Evolutionary conservation across 2,797 vertebrate genomes (phyloP), one percentile per base, ranked within the genome.

Genomic region (Aphelocoma californica): DNA sequence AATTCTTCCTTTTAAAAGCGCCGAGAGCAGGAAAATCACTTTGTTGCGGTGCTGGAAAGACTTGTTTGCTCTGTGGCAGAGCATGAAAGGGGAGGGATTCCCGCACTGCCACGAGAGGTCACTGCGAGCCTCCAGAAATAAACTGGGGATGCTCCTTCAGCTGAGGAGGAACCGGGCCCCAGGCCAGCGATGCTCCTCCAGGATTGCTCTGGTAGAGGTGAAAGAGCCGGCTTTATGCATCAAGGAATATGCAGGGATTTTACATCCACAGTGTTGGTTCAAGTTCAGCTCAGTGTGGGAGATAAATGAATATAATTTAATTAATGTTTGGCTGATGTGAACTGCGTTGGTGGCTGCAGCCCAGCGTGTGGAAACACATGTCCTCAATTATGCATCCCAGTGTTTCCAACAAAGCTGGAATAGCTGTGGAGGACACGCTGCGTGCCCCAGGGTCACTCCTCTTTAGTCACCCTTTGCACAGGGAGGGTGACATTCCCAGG

Each of bases 21-120:
- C 21, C 12, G 31, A 47, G 31, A 78, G 64, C 16, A n/a, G 44
- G 54, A 58, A 69, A 62, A 65, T 6, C 1, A 7, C 36, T 47
- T 38, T 31, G 74, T 20, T 38, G 56, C 50, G 36, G 64, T 5
- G 29, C 61, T 40, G 62, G 65, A 8, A 74, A 36, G 53, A 21
- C 21, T 26, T 66, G 13, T 23, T 69, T 60, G 12, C 25, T 17
- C 15, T 7, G 14, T 3, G 61, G 86, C 57, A 31, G 24, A 70
- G 66, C 69, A 21, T 8, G 50, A 26, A 42, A 84, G 64, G 83
- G 5, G 32, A 81, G 79, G 92, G 87, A 69, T 62, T 53, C 62
- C 70, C 60, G 2, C 50, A 56, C 5, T 88, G 82, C 95, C 92
- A 51, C 10, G 66, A 94, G 95, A 92, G 90, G 91, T 93, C 96